Base-by-base conservation (phyloP, 1,140 invertebrate species). In the Asobara japonica region DNA sequence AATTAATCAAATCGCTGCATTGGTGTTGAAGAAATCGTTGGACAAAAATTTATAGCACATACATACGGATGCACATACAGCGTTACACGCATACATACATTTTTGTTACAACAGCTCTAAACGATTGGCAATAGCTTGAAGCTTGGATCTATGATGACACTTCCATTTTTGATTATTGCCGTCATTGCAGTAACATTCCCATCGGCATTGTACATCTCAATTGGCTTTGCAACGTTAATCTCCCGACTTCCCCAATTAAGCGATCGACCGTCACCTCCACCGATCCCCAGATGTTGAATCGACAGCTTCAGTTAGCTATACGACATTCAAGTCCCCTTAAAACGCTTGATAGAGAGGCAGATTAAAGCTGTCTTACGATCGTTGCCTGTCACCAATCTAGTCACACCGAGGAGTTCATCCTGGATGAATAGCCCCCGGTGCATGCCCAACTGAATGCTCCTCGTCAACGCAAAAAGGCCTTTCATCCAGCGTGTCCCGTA, bases 381-480 rank as follows among this genome's bases (percentile, higher is more conserved):
- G 64, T 64, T 27, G 10, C 41, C 25, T 45, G 38, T 51, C 51
- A 56, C 51, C 51, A 56, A 25, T 10, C n/a, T 6, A 20, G 8
- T 45, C 1, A 18, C 18, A 25, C 18, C 16, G 38, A 60, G 60
- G 45, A 31, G 22, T 29, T 51, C 68, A 36, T 27, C 62, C 29
- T 18, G 33, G 8, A 7, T 56, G 22, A 56, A 22, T 25, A 25
- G 66, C 62, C 48, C 11, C 11, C 51, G 33, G 67, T 41, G 8
- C 22, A 56, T 25, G 13, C 11, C 51, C 51, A 56, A 56, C 51
- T 22, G 22, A 10, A 56, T 56, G 7, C 13, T 5, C 8, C 74
- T 77, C 77, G 76, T 78, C 79, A 78, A 56, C 77, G 78, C 68
- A 80, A 83, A 82, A 84, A 79, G 76, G 79, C 80, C 20, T 83